Evolutionary conservation across 2,113 vertebrate genomes (phyloP).

Genomic region (Syngnathus typhle): DNA sequence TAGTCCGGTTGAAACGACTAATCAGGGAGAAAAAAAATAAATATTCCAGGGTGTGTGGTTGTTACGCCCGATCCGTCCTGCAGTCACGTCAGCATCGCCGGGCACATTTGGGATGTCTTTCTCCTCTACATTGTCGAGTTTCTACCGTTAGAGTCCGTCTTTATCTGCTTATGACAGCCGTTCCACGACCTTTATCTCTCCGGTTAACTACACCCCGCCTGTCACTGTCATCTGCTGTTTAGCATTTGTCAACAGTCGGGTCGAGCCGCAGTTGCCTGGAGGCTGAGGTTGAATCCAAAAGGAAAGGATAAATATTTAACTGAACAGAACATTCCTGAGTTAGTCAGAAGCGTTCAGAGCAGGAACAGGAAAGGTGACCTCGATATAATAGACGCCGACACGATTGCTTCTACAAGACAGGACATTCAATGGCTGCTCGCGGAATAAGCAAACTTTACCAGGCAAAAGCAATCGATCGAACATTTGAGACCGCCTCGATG

Average conservation of each 20-base stretch:
- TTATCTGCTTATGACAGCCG: slow-evolving; percentile 66
- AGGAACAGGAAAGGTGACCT: slow-evolving; percentile 55
- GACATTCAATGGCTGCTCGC: slow-evolving; percentile 39
- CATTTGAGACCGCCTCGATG: background rate
- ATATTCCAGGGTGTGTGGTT: background rate
- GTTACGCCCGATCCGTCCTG: background rate
- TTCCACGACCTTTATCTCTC: slow-evolving; percentile 50
- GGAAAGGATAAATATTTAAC: background rate
- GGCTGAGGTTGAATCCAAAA: background rate
- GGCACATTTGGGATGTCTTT: background rate
- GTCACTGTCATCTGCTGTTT: slow-evolving; percentile 55
- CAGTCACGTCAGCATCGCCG: background rate
- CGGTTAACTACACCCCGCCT: slow-evolving; percentile 53
- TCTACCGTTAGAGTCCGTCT: slow-evolving; percentile 55
- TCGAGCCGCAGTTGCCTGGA: background rate
- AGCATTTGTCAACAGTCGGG: background rate
- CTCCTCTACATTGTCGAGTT: slow-evolving; percentile 28
- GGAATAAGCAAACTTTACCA: slow-evolving; percentile 40
- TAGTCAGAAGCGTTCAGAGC: background rate
- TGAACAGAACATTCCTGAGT: background rate
- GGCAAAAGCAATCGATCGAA: slow-evolving; percentile 43
- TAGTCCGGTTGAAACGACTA: background rate
- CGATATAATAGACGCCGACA: background rate
- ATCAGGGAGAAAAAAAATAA: too few species aligned
- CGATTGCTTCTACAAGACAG: slow-evolving; percentile 3